phyloP scores from a whole-genome alignment of 2,113 vertebrate species.

The Alethe castanea region DNA sequence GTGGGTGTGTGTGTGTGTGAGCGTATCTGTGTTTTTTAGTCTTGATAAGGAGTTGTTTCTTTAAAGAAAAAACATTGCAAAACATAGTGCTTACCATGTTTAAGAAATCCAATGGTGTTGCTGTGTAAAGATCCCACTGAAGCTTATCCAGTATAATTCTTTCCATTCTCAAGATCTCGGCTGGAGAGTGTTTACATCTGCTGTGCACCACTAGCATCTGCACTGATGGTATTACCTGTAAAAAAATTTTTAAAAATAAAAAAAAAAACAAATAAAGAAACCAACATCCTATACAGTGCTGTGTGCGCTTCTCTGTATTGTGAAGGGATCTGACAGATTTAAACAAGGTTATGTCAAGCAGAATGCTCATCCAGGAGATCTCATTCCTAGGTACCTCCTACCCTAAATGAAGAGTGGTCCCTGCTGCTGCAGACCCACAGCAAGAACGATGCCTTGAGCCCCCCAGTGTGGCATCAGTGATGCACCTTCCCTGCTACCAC shows the following conservation, averaged over 20 bases:
- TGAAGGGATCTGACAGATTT: not conserved
- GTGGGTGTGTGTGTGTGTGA: not conserved
- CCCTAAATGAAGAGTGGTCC: not conserved
- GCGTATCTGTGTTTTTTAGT: constrained; percentile 57
- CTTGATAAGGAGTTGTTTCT: constrained; percentile 63
- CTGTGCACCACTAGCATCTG: constrained; percentile 79
- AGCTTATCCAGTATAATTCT: constrained; percentile 84
- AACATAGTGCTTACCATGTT: constrained; percentile 77
- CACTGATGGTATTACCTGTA: constrained; percentile 84
- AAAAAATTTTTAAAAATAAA: constrained; percentile 2
- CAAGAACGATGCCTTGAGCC: fast-evolving
- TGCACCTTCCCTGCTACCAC: not conserved
- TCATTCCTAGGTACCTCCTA: not conserved
- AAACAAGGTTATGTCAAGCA: not conserved
- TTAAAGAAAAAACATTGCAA: constrained; percentile 5
- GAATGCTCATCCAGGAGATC: not conserved
- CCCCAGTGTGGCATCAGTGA: not conserved
- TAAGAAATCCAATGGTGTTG: constrained; percentile 84
- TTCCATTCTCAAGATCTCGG: constrained; percentile 87
- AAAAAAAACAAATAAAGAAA: constrained; percentile 66
- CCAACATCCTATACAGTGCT: constrained; percentile 29
- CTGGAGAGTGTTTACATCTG: constrained; percentile 80
- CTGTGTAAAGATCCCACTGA: constrained; percentile 83
- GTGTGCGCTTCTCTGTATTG: constrained; percentile 6
- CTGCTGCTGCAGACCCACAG: fast-evolving